Percentiles rank a stretch among this genome's conserved stretches.
These are phyloP conservation scores for Myoxocephalus aenaeus DNA, from an alignment of 2,797 vertebrate genomes.

Conservation along the genomic window DNA sequence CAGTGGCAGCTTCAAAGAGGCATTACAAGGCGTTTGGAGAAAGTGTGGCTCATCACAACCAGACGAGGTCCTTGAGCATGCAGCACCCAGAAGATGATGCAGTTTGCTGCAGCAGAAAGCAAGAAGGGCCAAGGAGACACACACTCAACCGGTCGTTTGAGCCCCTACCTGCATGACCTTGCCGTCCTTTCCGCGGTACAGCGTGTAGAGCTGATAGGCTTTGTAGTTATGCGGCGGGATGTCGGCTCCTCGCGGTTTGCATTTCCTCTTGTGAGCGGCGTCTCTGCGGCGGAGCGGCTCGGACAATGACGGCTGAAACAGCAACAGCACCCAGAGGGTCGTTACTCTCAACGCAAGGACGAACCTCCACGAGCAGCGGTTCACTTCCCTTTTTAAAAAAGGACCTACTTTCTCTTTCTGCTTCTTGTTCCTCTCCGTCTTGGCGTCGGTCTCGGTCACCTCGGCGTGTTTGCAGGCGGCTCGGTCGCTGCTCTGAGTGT, in stretches of 20 bases:
- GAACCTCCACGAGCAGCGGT: background rate
- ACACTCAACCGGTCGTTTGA: background rate
- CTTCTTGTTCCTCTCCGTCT: constrained; percentile 82
- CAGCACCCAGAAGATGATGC: too few relatives aligned
- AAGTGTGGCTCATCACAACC: too few relatives aligned
- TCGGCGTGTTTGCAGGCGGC: constrained; percentile 73
- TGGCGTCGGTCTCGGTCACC: constrained; percentile 74
- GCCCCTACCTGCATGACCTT: constrained; percentile 94
- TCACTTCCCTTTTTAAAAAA: too few relatives aligned
- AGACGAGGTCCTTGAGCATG: too few relatives aligned
- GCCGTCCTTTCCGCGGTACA: constrained; percentile 94
- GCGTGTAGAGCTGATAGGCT: constrained; percentile 96
- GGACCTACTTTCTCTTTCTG: constrained; percentile 75
- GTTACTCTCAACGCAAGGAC: background rate
- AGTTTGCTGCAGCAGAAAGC: too few relatives aligned
- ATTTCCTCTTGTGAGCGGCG: constrained; percentile 81
- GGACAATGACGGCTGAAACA: constrained; percentile 87
- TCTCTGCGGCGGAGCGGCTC: constrained; percentile 88
- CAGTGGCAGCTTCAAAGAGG: too few relatives aligned
- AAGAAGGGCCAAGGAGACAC: too few relatives aligned
- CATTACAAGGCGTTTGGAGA: too few relatives aligned
- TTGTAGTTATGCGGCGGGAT: constrained; percentile 91
- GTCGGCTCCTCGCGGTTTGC: constrained; percentile 79
- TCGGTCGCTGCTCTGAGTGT: constrained; percentile 91
- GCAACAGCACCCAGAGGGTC: constrained; percentile 3